A percentile compares a stretch with the other conserved stretches of the same genome.
These are phyloP conservation scores for Hydrocynus forskahlii DNA, from an alignment of 2,797 vertebrate genomes.

Conservation along the genomic window DNA sequence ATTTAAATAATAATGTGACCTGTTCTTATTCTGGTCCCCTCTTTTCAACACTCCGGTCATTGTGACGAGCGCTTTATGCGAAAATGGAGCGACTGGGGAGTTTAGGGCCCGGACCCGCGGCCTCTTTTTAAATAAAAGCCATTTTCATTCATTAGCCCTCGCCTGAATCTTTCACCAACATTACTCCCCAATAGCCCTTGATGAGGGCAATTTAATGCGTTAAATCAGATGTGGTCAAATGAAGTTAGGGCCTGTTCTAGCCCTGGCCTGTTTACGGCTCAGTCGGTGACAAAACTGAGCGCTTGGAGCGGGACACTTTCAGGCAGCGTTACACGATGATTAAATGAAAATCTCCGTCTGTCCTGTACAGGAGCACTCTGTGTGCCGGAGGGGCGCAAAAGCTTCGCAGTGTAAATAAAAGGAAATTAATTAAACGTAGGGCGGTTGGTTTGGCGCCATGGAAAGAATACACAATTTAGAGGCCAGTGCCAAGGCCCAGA, in stretches of 20 bases:
- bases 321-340: constrained; percentile 70
- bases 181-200: constrained; percentile 73
- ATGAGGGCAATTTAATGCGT: too few relatives aligned
- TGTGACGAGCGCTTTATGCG: constrained; percentile 63
- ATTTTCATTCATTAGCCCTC: constrained; percentile 70
- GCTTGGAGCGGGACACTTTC: constrained; percentile 68
- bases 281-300: too few relatives aligned
- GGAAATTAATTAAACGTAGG: constrained; percentile 93
- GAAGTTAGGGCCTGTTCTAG: constrained; percentile 61
- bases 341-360: constrained; percentile 64
- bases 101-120: too few relatives aligned
- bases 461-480: constrained; percentile 89
- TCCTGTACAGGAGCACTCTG: constrained; percentile 78
- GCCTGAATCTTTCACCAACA: constrained; percentile 66
- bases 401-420: constrained; percentile 80
- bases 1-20: constrained; percentile 45
- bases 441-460: constrained; percentile 85
- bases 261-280: constrained; percentile 27
- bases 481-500: constrained; percentile 81
- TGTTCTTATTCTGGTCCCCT: too few relatives aligned
- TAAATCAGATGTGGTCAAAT: constrained; percentile 73
- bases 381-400: constrained; percentile 74
- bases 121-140: constrained; percentile 65
- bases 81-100: constrained; percentile 71
- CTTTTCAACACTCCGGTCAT: constrained; percentile 58